Evolutionary conservation across 2,113 vertebrate species (phyloP).

Genomic region (Tricholaema leucomelas): DNA sequence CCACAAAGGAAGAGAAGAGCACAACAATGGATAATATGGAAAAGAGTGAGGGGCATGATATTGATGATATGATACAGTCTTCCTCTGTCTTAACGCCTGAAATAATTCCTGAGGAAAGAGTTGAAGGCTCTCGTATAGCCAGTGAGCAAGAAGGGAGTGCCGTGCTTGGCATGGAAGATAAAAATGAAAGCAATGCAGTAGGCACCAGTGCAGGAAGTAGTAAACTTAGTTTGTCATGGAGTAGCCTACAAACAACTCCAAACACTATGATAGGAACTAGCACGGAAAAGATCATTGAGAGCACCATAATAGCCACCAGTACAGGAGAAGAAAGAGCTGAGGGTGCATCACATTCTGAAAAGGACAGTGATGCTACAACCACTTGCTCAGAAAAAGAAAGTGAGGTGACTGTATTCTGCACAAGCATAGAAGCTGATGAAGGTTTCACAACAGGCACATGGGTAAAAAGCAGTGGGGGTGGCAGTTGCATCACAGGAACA

Average conservation of each 20-base stretch:
- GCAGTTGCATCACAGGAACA: slow-evolving; percentile 7
- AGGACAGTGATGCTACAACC: slow-evolving; percentile 64
- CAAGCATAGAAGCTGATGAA: slow-evolving; percentile 79
- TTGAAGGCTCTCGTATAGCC: not conserved
- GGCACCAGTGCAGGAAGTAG: slow-evolving; percentile 59
- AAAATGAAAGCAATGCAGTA: slow-evolving; percentile 58
- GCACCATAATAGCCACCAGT: slow-evolving; percentile 61
- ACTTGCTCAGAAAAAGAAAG: slow-evolving; percentile 60
- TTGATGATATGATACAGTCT: not conserved
- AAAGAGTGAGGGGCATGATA: not conserved
- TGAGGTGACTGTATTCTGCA: slow-evolving; percentile 47
- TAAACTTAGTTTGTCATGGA: not conserved
- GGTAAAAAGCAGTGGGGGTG: not conserved
- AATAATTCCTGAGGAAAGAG: not conserved
- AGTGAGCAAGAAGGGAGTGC: not conserved
- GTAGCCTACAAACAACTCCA: not conserved
- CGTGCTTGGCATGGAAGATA: slow-evolving; percentile 4
- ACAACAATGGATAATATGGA: not conserved
- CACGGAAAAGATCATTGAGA: slow-evolving; percentile 27
- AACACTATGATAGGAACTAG: slow-evolving; percentile 37
- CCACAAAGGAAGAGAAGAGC: not conserved
- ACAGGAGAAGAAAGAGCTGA: slow-evolving; percentile 50
- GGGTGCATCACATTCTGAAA: not conserved
- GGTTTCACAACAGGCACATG: slow-evolving; percentile 36
- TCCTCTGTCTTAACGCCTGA: not conserved